These are phyloP conservation scores for Eupithecia subumbrata DNA, from an alignment of 2,888 invertebrate genomes.

Conservation along the genomic window DNA sequence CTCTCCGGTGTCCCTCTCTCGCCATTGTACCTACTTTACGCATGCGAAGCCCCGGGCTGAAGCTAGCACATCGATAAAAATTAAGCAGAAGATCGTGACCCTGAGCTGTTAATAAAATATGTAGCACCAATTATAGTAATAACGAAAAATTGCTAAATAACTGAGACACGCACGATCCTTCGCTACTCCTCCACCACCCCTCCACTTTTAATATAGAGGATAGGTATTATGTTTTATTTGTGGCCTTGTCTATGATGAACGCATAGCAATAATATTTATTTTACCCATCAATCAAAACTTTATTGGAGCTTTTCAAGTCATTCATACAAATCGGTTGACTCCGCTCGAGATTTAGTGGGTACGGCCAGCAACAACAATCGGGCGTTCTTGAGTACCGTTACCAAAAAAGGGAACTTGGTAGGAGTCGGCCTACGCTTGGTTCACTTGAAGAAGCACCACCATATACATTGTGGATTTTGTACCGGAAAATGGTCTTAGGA, in stretches of 20 bases:
- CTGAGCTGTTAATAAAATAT: slow-evolving; percentile 49
- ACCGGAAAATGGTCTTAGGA: too few species aligned
- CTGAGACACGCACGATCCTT: slow-evolving; percentile 59
- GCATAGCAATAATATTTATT: slow-evolving; percentile 44
- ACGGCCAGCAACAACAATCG: not conserved
- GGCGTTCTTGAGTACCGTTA: not conserved
- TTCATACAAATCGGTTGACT: slow-evolving; percentile 22
- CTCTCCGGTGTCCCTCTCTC: too few species aligned
- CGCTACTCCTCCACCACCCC: not conserved
- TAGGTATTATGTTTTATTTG: slow-evolving; percentile 4
- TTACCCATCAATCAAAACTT: slow-evolving; percentile 45
- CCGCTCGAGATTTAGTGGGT: slow-evolving; percentile 6
- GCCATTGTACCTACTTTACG: too few species aligned
- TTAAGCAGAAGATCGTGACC: slow-evolving; percentile 39
- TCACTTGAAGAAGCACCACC: not conserved
- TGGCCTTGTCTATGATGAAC: slow-evolving; percentile 61
- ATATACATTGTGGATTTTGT: too few species aligned
- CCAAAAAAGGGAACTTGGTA: not conserved
- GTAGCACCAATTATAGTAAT: slow-evolving; percentile 50
- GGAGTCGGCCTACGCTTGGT: not conserved
- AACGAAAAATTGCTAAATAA: slow-evolving; percentile 60
- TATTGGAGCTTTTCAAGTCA: slow-evolving; percentile 36
- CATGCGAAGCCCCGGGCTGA: not conserved
- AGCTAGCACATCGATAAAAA: slow-evolving; percentile 14
- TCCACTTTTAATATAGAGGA: not conserved